These are phyloP conservation scores for Chelidonichthys spinosus DNA, from an alignment of 2,797 vertebrate genomes.

Conservation along the genomic window DNA sequence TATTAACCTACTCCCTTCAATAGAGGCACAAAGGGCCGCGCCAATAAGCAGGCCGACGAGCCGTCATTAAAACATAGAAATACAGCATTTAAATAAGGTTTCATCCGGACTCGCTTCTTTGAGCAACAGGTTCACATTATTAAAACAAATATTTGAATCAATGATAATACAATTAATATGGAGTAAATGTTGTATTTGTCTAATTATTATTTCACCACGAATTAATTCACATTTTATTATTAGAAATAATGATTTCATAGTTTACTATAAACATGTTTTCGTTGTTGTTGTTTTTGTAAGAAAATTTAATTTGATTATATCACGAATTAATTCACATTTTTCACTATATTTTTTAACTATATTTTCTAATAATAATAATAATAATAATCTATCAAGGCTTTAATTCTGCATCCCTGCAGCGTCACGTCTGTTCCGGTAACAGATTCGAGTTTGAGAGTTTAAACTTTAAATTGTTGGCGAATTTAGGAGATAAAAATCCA, in stretches of 20 bases:
- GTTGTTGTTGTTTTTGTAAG: too few relatives aligned
- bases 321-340: too few relatives aligned
- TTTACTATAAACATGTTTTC: too few relatives aligned
- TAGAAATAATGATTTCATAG: too few relatives aligned
- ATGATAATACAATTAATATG: neutral
- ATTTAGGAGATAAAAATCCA: slow-evolving; percentile 50
- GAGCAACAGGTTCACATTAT: slow-evolving; percentile 51
- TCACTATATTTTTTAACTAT: neutral
- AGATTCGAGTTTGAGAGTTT: slow-evolving; percentile 66
- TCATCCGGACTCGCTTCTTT: neutral
- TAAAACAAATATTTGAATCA: neutral
- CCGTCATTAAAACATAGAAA: slow-evolving; percentile 36
- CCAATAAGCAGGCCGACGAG: slow-evolving; percentile 37
- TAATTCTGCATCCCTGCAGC: slow-evolving; percentile 7
- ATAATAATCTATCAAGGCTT: slow-evolving; percentile 22
- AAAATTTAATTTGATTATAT: too few relatives aligned
- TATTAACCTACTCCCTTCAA: slow-evolving; percentile 54
- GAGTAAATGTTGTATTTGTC: too few relatives aligned
- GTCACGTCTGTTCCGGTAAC: slow-evolving; percentile 34
- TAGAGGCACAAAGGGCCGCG: slow-evolving; percentile 25
- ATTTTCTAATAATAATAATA: neutral
- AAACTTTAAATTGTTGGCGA: slow-evolving; percentile 54
- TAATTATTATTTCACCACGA: neutral
- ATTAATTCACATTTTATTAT: neutral
- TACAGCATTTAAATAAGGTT: slow-evolving; percentile 10